Evolutionary conservation across 1,140 invertebrate species (phyloP).

Genomic region (Bombus vancouverensis): DNA sequence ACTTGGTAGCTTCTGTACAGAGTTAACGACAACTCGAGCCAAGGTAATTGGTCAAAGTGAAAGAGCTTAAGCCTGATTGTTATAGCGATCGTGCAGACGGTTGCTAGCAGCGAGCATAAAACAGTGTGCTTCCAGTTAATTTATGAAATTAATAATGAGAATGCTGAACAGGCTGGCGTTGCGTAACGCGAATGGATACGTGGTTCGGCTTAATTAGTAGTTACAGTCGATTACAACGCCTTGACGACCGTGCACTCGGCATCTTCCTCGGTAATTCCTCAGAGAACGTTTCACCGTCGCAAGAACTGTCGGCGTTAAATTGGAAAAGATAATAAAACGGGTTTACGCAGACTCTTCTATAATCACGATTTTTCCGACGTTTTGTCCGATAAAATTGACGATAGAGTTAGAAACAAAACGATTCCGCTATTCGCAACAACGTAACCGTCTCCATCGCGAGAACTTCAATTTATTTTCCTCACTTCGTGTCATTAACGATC

Average conservation of each 20-base stretch:
- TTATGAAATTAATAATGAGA: conserved; percentile 31
- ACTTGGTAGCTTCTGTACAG: neutral
- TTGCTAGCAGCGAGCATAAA: neutral
- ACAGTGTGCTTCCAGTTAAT: conserved; percentile 12
- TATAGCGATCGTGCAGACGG: neutral
- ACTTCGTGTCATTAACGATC: neutral
- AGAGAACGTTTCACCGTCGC: neutral
- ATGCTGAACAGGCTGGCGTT: conserved; percentile 3
- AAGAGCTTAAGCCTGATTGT: neutral
- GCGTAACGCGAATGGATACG: conserved; percentile 29
- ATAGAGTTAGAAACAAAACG: conserved; percentile 4
- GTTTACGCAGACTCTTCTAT: neutral
- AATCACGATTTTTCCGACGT: neutral
- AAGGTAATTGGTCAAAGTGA: neutral
- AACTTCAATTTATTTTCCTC: neutral
- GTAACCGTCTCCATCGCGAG: no score
- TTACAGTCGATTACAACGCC: conserved; percentile 30
- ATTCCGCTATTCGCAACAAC: conserved; percentile 8
- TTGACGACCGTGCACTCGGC: neutral
- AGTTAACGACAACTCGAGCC: neutral
- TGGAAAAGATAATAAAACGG: conserved; percentile 27
- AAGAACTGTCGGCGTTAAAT: conserved; percentile 16
- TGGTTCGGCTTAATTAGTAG: conserved; percentile 15
- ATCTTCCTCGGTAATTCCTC: conserved; percentile 14
- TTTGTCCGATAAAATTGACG: neutral